These are phyloP conservation scores for Argyrosomus japonicus DNA, from an alignment of 2,113 vertebrate genomes.

Conservation along the genomic window DNA sequence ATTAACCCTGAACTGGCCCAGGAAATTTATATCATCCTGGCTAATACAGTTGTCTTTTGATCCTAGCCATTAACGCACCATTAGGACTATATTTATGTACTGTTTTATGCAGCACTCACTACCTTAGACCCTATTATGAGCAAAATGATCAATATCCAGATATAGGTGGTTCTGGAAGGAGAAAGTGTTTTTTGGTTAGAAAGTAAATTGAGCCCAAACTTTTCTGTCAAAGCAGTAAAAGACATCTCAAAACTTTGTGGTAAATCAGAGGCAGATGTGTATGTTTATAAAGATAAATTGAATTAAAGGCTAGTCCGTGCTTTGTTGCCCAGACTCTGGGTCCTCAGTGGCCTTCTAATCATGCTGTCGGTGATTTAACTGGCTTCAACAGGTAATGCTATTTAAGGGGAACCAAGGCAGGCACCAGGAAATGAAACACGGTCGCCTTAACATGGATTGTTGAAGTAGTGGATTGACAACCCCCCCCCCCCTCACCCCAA, in stretches of 20 bases:
- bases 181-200: conserved; percentile 72
- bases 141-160: conserved; percentile 78
- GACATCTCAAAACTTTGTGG: conserved; percentile 81
- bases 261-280: conserved; percentile 84
- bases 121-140: conserved; percentile 71
- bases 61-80: conserved; percentile 75
- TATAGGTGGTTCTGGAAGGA: conserved; percentile 62
- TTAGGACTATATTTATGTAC: conserved; percentile 76
- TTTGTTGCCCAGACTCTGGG: conserved; percentile 76
- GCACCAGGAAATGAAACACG: conserved; percentile 87
- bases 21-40: conserved; percentile 69
- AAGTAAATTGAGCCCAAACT: conserved; percentile 80
- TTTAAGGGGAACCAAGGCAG: conserved; percentile 81
- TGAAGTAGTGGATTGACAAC: conserved; percentile 69
- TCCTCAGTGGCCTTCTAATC: conserved; percentile 81
- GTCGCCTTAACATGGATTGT: conserved; percentile 78
- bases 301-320: conserved; percentile 79
- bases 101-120: conserved; percentile 78
- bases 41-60: conserved; percentile 77
- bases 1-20: conserved; percentile 67
- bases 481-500: conserved; percentile 26
- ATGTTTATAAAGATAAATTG: conserved; percentile 85
- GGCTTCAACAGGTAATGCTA: conserved; percentile 86
- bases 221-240: conserved; percentile 79
- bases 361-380: conserved; percentile 83